A percentile compares a stretch with the other conserved stretches of the same genome.
Conservation (phyloP, 2,113 vertebrate species). For the Xyrauchen texanus region DNA sequence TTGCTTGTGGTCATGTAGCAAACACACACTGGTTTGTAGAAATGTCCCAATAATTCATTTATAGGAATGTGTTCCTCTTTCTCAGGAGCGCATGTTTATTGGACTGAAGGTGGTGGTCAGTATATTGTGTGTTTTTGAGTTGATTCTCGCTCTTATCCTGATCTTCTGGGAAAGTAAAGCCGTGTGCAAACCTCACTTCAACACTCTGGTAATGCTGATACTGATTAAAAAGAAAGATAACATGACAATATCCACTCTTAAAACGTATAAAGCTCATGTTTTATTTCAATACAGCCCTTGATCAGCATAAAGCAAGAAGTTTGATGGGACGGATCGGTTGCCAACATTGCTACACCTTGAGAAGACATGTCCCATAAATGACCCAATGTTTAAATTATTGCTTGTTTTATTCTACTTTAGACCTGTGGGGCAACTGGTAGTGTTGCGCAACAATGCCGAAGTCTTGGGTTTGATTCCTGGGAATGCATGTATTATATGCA, state of each 20-base stretch:
- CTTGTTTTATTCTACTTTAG: too few relatives aligned
- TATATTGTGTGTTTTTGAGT: constrained; percentile 58
- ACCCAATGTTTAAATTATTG: too few relatives aligned
- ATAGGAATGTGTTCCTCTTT: not conserved
- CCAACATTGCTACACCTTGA: not conserved
- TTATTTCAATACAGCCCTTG: constrained; percentile 63
- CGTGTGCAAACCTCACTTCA: constrained; percentile 71
- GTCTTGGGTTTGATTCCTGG: too few relatives aligned
- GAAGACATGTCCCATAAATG: not conserved
- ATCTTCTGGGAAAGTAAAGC: constrained; percentile 74
- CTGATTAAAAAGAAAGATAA: too few relatives aligned
- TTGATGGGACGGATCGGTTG: constrained; percentile 29
- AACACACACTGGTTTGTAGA: too few relatives aligned
- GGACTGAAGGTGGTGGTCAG: constrained; percentile 49
- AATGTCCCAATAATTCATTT: too few relatives aligned
- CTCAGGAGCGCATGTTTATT: fast-evolving
- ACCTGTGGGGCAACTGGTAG: too few relatives aligned
- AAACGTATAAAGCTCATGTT: too few relatives aligned
- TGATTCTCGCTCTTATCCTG: constrained; percentile 53
- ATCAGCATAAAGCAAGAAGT: constrained; percentile 65
- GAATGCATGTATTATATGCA: too few relatives aligned
- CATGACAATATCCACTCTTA: not conserved
- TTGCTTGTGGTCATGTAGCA: too few relatives aligned
- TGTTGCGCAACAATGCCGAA: too few relatives aligned
- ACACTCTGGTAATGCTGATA: constrained; percentile 66